These are phyloP conservation scores for Parnassius orleans DNA, from an alignment of 2,888 invertebrate species.

Conservation along the genomic window DNA sequence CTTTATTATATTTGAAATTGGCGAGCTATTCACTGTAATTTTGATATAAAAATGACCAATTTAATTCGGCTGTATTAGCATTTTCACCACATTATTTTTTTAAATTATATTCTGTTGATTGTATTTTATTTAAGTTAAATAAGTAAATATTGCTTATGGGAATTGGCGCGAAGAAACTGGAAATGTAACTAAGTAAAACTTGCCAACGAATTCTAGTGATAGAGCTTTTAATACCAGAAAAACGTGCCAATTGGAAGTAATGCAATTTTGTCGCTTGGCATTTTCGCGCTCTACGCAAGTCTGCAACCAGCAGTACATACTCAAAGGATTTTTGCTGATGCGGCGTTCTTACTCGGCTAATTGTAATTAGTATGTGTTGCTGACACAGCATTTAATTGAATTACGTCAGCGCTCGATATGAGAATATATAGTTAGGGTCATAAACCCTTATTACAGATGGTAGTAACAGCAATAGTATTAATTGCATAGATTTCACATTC, in stretches of 20 bases:
- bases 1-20: no score
- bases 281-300: constrained; percentile 6
- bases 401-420: constrained; percentile 17
- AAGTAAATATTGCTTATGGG: no score
- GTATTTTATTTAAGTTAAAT: no score
- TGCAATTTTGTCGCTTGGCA: constrained; percentile 19
- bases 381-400: constrained; percentile 14
- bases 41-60: no score
- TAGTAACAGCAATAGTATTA: neutral
- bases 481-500: neutral
- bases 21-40: no score
- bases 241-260: constrained; percentile 19
- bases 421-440: constrained; percentile 1
- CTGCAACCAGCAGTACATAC: constrained; percentile 12
- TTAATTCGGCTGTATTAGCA: no score
- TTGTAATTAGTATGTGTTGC: constrained; percentile 24
- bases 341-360: constrained; percentile 17
- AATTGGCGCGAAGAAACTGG: no score
- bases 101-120: no score
- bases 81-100: no score
- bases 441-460: constrained; percentile 8
- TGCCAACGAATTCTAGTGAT: neutral
- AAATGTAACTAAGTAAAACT: no score
- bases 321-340: constrained; percentile 27
- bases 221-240: constrained; percentile 7